Percentiles rank a stretch among this genome's conserved stretches.
These are phyloP conservation scores for Pangasius sanitwongsei DNA, from an alignment of 2,797 vertebrate genomes.

Conservation along the genomic window DNA sequence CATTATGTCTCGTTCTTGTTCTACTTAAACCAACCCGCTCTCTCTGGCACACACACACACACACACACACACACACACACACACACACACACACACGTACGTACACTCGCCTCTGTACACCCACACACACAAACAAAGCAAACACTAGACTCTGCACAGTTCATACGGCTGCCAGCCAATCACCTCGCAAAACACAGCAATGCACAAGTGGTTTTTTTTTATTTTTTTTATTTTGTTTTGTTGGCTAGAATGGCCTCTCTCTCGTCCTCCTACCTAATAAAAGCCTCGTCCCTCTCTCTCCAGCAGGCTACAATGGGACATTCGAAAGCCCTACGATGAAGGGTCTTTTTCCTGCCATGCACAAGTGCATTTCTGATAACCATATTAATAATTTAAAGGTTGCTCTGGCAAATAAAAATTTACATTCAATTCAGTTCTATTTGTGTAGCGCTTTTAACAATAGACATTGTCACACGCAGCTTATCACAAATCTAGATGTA, in stretches of 20 bases:
- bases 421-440: background rate
- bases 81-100: slow-evolving; percentile 36
- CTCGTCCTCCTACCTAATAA: slow-evolving; percentile 23
- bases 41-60: slow-evolving; percentile 28
- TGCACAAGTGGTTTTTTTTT: slow-evolving; percentile 17
- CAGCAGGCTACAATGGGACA: background rate
- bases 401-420: background rate
- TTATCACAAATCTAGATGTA: background rate
- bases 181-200: slow-evolving; percentile 38
- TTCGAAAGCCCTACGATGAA: slow-evolving; percentile 11
- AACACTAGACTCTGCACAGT: slow-evolving; percentile 35
- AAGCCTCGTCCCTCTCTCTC: slow-evolving; percentile 8
- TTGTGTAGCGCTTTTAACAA: background rate
- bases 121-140: slow-evolving; percentile 46
- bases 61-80: slow-evolving; percentile 22
- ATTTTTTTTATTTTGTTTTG: background rate
- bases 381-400: background rate
- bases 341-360: background rate
- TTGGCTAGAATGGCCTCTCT: background rate
- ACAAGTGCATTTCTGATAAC: background rate
- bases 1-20: slow-evolving; percentile 13
- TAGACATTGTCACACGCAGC: background rate
- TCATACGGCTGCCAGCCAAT: slow-evolving; percentile 44
- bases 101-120: slow-evolving; percentile 33
- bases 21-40: slow-evolving; percentile 17